Evolutionary conservation across 2,113 vertebrate genomes (phyloP).

Genomic region (Neoarius graeffei): DNA sequence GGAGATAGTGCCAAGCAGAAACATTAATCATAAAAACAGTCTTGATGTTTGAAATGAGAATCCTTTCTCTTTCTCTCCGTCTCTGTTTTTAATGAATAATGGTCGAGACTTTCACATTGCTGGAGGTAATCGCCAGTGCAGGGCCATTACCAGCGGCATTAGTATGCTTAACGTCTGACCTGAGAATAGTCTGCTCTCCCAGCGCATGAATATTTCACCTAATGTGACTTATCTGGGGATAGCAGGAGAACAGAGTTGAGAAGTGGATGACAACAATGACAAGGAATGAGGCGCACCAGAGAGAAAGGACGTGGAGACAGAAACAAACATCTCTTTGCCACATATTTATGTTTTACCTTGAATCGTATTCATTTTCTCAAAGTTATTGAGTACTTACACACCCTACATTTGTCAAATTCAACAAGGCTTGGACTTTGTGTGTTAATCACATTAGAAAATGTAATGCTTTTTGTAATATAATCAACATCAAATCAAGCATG

Average conservation of each 20-base stretch:
- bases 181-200: constrained; percentile 40
- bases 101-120: constrained; percentile 29
- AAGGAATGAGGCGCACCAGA: background rate
- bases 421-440: background rate
- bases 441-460: background rate
- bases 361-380: background rate
- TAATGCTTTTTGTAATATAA: background rate
- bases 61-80: background rate
- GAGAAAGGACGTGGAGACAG: background rate
- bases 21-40: constrained; percentile 18
- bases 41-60: background rate
- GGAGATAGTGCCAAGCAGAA: background rate
- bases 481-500: background rate
- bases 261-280: constrained; percentile 12
- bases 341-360: background rate
- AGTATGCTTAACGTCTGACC: constrained; percentile 43
- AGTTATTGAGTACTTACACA: background rate
- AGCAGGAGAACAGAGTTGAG: background rate
- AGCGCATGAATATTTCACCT: constrained; percentile 52
- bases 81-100: constrained; percentile 36
- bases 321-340: background rate
- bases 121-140: constrained; percentile 41
- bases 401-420: background rate
- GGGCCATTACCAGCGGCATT: constrained; percentile 35
- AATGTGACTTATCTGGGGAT: constrained; percentile 36